Evolutionary conservation across 92 coral and sea anemone genomes (phyloP).

Genomic region (Epizoanthus ramosus): DNA sequence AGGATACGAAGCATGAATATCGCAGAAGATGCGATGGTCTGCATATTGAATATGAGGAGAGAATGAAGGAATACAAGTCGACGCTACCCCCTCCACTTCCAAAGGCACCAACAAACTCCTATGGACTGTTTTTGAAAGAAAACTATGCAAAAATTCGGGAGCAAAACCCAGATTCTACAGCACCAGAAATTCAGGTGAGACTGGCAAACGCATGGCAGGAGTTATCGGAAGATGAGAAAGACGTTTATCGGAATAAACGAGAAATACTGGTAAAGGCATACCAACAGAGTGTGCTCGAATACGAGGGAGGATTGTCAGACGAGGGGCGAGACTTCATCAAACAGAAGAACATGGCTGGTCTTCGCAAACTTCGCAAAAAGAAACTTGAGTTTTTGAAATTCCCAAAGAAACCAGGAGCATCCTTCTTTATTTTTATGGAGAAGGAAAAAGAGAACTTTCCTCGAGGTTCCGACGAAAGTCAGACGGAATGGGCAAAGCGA

Average conservation of each 20-base stretch:
- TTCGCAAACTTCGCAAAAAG: constrained; percentile 32
- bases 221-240: constrained; percentile 31
- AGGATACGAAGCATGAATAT: constrained; percentile 22
- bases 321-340: constrained; percentile 33
- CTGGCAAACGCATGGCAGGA: constrained; percentile 22
- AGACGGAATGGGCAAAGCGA: constrained; percentile 33
- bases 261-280: neutral
- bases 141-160: constrained; percentile 13
- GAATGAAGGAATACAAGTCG: constrained; percentile 19
- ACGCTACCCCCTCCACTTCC: constrained; percentile 38
- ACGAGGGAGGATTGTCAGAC: constrained; percentile 17
- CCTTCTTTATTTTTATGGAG: constrained; percentile 24
- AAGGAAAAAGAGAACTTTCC: constrained; percentile 17
- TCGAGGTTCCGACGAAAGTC: constrained; percentile 31
- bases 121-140: constrained; percentile 20
- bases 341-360: constrained; percentile 1
- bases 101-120: constrained; percentile 24
- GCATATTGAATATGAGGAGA: constrained; percentile 13
- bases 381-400: constrained; percentile 32
- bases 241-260: neutral
- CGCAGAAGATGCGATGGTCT: constrained; percentile 9
- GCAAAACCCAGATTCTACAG: neutral
- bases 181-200: constrained; percentile 10
- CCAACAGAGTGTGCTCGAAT: constrained; percentile 32
- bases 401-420: constrained; percentile 31